Evolutionary conservation across 1,140 invertebrate species (phyloP), one percentile per base, ranked within the genome.

Genomic region (Drosophila chauvacae): DNA sequence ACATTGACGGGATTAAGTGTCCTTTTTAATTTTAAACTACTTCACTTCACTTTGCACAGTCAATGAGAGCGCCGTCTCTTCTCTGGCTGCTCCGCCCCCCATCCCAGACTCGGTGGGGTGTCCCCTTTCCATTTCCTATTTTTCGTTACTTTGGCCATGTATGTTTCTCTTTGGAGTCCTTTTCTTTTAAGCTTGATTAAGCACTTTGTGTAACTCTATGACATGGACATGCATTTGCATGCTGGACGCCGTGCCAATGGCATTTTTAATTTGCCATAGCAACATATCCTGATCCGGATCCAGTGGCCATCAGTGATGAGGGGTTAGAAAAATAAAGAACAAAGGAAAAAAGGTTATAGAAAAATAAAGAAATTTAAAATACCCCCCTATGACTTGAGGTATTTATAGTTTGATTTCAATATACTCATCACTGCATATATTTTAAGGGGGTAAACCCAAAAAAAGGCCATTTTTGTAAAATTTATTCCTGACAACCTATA

Each of bases 11-110:
- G 85, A 90, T 90, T 84, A 76, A 85, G 81, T 90, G 85, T 90
- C 85, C 85, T 85, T 88, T 90, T 90, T 88, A 88, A 88, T 88
- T 88, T 90, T 81, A 79, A 88, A 88, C 78, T 84, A 88, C 85
- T 88, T 84, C 85, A 81, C 81, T 81, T 88, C 72, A 85, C 77
- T 88, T 77, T 87, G 71, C 81, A 75, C 84, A 88, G 80, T 77
- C 69, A 74, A 77, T 85, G 81, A 81, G 77, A 62, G 61, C 35
- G 58, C 53, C 62, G 51, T 63, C 14, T 10, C 42, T 14, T 7
- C 47, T 11, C 28, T 28, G 18, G 30, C 50, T 20, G 41, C n/a
- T 37, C 30, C 33, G 28, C 28, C 42, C 11, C 42, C 45, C 58
- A 28, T 55, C 44, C 28, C 55, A 50, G n/a, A 33, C 44, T 37